These are phyloP conservation scores for Chamaetylas fuelleborni DNA, from an alignment of 2,113 vertebrate species.

Conservation along the genomic window DNA sequence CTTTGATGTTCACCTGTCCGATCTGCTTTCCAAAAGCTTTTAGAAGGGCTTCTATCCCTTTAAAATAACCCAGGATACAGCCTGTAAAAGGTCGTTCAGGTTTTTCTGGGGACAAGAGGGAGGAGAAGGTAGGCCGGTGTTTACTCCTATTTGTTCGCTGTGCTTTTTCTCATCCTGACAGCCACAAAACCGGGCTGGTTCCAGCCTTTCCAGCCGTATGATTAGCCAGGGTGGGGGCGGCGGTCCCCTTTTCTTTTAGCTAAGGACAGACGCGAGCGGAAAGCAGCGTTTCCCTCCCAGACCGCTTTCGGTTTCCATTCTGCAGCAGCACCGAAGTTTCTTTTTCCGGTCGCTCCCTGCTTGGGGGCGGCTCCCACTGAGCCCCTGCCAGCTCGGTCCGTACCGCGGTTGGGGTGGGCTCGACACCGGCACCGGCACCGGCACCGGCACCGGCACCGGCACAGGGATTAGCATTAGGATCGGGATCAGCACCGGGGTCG, in stretches of 20 bases:
- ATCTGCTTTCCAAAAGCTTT: background rate
- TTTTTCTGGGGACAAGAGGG: background rate
- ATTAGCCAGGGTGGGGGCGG: no score
- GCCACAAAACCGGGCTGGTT: fast-evolving
- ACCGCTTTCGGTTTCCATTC: background rate
- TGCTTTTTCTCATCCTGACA: background rate
- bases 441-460: no score
- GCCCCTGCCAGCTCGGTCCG: fast-evolving
- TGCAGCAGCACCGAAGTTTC: fast-evolving
- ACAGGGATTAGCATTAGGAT: no score
- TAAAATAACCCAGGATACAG: no score
- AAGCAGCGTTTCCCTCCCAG: fast-evolving
- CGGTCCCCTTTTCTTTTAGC: fast-evolving
- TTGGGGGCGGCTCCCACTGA: fast-evolving
- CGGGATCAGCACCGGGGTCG: no score
- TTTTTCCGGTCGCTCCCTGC: background rate
- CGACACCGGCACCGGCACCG: no score
- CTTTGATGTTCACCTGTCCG: background rate
- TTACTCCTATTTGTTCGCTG: fast-evolving
- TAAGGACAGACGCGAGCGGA: fast-evolving
- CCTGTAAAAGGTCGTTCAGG: background rate
- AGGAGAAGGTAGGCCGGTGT: fast-evolving
- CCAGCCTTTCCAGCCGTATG: fast-evolving
- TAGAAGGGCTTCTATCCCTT: background rate
- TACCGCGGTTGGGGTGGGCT: fast-evolving